Conservation (phyloP, 2,113 vertebrate genomes). For the Halcyon malimbica region DNA sequence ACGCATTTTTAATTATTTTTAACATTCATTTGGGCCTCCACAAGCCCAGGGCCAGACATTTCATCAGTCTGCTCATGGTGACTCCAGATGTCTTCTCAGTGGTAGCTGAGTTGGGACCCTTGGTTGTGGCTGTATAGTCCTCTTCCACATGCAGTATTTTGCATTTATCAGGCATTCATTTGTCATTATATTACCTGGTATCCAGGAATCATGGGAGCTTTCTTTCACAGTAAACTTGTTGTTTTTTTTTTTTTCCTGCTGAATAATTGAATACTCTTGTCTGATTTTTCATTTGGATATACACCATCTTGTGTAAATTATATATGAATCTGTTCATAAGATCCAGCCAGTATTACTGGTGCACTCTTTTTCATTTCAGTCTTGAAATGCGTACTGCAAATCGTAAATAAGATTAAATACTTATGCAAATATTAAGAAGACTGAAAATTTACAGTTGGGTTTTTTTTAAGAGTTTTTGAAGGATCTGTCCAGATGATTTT, state of each 20-base stretch:
- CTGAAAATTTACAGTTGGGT: background rate
- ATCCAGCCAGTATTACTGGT: background rate
- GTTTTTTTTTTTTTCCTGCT: fast-evolving
- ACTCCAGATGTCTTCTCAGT: background rate
- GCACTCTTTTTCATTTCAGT: background rate
- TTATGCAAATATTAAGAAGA: background rate
- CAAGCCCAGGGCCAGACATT: background rate
- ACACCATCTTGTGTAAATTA: background rate
- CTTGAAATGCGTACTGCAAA: background rate
- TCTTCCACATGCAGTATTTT: background rate
- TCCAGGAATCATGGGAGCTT: background rate
- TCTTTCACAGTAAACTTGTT: background rate
- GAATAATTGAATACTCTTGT: background rate
- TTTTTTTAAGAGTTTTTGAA: background rate
- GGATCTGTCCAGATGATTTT: background rate
- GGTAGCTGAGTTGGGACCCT: background rate
- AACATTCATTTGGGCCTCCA: background rate
- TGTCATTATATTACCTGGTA: background rate
- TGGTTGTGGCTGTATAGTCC: background rate
- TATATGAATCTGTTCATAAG: background rate
- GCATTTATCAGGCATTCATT: background rate
- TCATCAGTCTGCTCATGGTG: background rate
- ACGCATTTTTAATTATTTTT: background rate
- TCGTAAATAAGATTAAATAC: background rate
- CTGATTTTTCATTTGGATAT: background rate